Percentiles rank a stretch among this genome's conserved stretches.
Conservation (phyloP, 2,797 vertebrate genomes). For the Taeniopygia guttata region DNA sequence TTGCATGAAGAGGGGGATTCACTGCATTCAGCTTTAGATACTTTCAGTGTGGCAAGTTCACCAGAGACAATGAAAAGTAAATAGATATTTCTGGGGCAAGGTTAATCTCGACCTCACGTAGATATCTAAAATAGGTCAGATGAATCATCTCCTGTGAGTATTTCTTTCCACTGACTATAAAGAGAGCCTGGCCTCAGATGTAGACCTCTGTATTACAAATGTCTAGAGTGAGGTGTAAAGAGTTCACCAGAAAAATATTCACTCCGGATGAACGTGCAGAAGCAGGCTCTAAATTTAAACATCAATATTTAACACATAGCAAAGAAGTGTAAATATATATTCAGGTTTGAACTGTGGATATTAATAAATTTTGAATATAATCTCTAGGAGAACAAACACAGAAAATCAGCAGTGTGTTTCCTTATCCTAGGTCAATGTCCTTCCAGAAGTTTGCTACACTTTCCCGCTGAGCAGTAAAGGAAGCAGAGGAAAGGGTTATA, state of each 20-base stretch:
- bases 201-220: constrained; percentile 15
- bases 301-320: not conserved
- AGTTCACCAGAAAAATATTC: not conserved
- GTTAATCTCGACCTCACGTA: constrained; percentile 3
- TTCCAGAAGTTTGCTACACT: not conserved
- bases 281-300: not conserved
- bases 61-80: not conserved
- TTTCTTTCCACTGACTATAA: constrained; percentile 45
- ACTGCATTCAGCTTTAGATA: not conserved
- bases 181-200: not conserved
- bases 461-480: not conserved
- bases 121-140: constrained; percentile 44
- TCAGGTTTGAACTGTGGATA: not conserved
- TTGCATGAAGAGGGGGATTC: not conserved
- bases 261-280: not conserved
- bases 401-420: not conserved
- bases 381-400: not conserved
- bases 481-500: not conserved
- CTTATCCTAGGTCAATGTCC: not conserved
- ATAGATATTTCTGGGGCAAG: not conserved
- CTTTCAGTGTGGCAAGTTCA: not conserved
- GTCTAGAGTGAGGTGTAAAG: not conserved
- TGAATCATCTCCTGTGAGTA: constrained; percentile 42
- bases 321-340: not conserved
- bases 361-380: not conserved